These are phyloP conservation scores for Tipula lateralis DNA, from an alignment of 2,888 invertebrate genomes.

Conservation along the genomic window DNA sequence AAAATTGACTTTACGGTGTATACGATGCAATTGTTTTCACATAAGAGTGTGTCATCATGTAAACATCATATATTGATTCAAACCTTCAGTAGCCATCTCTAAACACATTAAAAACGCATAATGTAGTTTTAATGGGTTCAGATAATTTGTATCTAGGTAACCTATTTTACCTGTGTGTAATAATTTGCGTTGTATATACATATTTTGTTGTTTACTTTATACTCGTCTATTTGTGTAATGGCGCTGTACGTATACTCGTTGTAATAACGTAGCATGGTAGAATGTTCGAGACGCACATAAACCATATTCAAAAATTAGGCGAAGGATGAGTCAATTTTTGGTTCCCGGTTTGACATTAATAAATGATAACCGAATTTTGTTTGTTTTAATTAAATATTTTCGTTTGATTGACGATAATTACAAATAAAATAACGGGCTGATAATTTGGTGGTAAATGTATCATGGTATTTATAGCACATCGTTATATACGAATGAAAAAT, in stretches of 20 bases:
- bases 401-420: neutral
- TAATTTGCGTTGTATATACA: neutral
- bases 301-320: neutral
- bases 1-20: no score
- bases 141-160: neutral
- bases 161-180: neutral
- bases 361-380: neutral
- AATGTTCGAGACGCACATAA: neutral
- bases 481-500: neutral
- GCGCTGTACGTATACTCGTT: no score
- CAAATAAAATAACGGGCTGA: neutral
- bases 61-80: neutral
- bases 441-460: neutral
- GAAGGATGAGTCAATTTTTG: neutral
- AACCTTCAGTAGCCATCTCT: neutral
- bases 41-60: neutral
- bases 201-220: neutral
- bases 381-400: neutral
- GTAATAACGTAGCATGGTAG: neutral
- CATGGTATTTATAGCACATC: neutral
- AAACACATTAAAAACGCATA: no score
- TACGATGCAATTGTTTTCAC: no score
- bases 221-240: no score
- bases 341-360: neutral
- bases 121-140: neutral